Base-by-base conservation (phyloP, 2,888 invertebrate genomes). In the Torymus tubicola region DNA sequence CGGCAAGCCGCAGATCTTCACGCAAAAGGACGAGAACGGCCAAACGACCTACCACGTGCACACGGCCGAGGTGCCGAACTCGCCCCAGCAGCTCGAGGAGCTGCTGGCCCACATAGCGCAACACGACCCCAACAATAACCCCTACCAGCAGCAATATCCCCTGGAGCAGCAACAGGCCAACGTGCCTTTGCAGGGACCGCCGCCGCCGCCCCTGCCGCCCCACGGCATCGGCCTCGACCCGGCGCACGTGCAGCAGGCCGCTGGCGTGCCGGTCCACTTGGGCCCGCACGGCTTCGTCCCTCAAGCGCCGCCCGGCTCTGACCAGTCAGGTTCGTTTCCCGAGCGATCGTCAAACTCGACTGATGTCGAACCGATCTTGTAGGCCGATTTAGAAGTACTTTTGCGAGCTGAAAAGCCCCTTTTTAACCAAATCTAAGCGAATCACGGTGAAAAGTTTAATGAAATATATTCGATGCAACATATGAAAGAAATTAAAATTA, bases 281-380 rank as follows among this genome's bases (percentile, higher is more conserved):
- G 89, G 89, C 18, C 74, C 82, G 80, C 88, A 89, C 85, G 88
- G 89, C 84, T 88, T 89, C 85, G 87, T 87, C 83, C 87, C 87
- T 80, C 88, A 87, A 86, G 85, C 85, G 31, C 73, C 79, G 13
- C 67, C 81, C 79, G 82, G 82, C 81, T 87, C 89, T 84, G 87
- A 87, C 86, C 89, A 90, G 87, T 88, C 90, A 90, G 90, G 90
- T 90, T 90, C 90, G 90, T 87, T 84, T 76, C 80, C 42, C 8
- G 42, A 42, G 42, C 42, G 42, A 42, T 42, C 42, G 8, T 1
- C 5, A 8, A 42, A 42, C 8, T 5, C 0, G 42, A 42, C 42
- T 42, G 42, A 5, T 42, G 8, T 42, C 42, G 42, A 42, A 42
- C 42, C 42, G 42, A 42, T 42, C 5, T 42, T 8, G 5, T 42